phyloP scores from a whole-genome alignment of 2,113 vertebrate species.

The Microcebus tavaratra region DNA sequence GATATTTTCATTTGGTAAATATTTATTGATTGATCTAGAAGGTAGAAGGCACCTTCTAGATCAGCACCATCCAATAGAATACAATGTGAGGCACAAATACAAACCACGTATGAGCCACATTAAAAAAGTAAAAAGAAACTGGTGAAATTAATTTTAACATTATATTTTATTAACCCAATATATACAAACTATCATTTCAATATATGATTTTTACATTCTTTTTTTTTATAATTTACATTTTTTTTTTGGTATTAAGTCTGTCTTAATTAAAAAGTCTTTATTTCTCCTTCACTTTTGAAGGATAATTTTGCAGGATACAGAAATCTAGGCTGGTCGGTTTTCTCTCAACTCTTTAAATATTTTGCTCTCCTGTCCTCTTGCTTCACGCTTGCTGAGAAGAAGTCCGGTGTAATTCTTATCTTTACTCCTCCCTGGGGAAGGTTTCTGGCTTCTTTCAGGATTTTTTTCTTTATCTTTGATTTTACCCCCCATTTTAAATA shows the following conservation, averaged over 20 bases:
- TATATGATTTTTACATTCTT: background rate
- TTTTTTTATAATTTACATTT: background rate
- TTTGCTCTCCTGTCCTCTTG: background rate
- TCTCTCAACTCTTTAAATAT: background rate
- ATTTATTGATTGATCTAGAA: background rate
- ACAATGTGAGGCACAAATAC: background rate
- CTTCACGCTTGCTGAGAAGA: background rate
- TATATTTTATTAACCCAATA: conserved; percentile 15
- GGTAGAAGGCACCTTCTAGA: background rate
- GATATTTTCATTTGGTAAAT: background rate
- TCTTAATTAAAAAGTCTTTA: background rate
- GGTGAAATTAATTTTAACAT: background rate
- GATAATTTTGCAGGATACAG: background rate
- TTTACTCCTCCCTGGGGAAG: background rate
- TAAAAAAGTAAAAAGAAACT: background rate
- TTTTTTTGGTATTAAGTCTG: background rate
- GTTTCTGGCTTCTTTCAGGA: background rate
- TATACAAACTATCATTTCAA: background rate
- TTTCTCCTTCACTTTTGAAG: background rate
- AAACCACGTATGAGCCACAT: background rate
- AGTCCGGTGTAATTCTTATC: background rate
- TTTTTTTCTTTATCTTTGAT: background rate
- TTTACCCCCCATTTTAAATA: background rate
- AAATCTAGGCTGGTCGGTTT: background rate
- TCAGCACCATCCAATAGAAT: background rate